Evolutionary conservation across 1,140 invertebrate genomes (phyloP).

Genomic region (Drosophila funebris): DNA sequence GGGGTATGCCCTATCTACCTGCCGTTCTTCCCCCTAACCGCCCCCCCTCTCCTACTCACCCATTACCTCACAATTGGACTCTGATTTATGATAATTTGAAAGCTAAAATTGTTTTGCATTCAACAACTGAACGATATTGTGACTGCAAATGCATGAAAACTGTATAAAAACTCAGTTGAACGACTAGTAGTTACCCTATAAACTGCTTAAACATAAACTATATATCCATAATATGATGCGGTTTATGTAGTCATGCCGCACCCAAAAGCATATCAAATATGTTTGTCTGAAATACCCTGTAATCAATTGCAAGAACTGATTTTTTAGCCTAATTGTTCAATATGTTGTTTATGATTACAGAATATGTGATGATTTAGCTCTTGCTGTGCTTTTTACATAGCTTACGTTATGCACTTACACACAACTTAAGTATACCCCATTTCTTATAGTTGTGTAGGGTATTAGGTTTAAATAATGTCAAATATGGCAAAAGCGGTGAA

Average conservation of each 20-base stretch:
- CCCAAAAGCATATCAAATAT: too few species aligned
- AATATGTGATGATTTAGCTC: too few species aligned
- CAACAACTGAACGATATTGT: neutral
- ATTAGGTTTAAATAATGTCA: neutral
- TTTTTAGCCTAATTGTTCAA: too few species aligned
- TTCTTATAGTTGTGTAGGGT: neutral
- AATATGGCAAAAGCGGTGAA: neutral
- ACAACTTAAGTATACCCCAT: neutral
- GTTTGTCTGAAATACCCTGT: neutral
- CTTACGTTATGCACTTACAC: neutral
- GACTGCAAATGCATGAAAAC: neutral
- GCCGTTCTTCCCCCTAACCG: neutral
- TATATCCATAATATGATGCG: too few species aligned
- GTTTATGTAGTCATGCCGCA: too few species aligned
- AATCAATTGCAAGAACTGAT: neutral
- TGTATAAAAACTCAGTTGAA: neutral
- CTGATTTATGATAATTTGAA: neutral
- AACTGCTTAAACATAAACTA: neutral
- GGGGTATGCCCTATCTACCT: neutral
- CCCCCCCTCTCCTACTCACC: neutral
- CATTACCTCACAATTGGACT: neutral
- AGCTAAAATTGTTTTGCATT: neutral
- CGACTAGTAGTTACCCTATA: neutral
- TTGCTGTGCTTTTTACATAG: too few species aligned
- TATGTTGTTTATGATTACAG: too few species aligned